These are phyloP conservation scores for Episyrphus balteatus DNA, from an alignment of 1,140 invertebrate genomes.

Conservation along the genomic window DNA sequence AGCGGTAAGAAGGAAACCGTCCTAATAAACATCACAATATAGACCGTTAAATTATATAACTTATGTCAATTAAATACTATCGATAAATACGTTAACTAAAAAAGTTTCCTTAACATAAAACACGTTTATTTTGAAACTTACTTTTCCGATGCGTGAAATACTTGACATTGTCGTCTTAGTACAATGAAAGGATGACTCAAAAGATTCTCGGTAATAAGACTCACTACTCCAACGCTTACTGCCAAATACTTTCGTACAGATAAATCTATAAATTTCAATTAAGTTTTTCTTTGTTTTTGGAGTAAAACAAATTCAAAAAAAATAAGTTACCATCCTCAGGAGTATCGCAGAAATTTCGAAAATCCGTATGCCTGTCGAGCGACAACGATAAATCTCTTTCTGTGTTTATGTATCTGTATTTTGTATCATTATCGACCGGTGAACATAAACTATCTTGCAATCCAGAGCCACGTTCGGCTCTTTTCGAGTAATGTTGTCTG, in stretches of 20 bases:
- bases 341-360: conserved; percentile 38
- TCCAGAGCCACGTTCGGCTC: no score
- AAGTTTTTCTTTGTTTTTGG: background rate
- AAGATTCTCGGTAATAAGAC: conserved; percentile 76
- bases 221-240: conserved; percentile 61
- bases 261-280: conserved; percentile 14
- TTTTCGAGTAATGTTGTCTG: no score
- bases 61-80: no score
- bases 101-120: no score
- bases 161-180: conserved; percentile 84
- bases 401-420: conserved; percentile 22
- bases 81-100: no score
- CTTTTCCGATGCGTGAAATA: conserved; percentile 55
- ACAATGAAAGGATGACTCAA: conserved; percentile 90
- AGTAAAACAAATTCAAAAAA: background rate
- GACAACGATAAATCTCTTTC: conserved; percentile 26
- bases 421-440: conserved; percentile 1
- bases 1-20: no score
- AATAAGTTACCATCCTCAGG: conserved; percentile 40
- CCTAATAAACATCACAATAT: no score
- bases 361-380: conserved; percentile 22
- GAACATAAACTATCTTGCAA: background rate
- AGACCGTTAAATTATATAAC: no score
- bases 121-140: no score
- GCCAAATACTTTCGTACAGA: conserved; percentile 55